phyloP scores from a whole-genome alignment of 2,888 invertebrate genomes.

The Caenorhabditis macrosperma region DNA sequence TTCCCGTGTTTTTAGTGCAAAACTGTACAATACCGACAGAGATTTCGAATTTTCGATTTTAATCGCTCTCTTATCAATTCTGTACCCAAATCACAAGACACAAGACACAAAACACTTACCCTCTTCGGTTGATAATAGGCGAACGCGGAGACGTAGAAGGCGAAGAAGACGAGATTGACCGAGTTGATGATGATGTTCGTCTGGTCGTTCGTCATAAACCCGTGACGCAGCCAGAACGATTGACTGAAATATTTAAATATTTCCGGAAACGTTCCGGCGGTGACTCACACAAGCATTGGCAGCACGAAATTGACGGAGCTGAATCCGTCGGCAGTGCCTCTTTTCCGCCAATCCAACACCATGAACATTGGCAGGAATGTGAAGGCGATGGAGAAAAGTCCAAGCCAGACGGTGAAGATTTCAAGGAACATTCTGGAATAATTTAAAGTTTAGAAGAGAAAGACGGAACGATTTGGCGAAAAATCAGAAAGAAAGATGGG shows the following conservation, averaged over 20 bases:
- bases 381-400: constrained; percentile 76
- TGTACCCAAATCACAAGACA: neutral
- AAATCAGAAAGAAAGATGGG: neutral
- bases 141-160: constrained; percentile 73
- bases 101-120: constrained; percentile 54
- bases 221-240: constrained; percentile 77
- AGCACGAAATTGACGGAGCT: constrained; percentile 79
- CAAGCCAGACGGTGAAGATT: constrained; percentile 77
- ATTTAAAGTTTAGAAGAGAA: neutral
- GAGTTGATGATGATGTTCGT: constrained; percentile 76
- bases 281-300: constrained; percentile 74
- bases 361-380: constrained; percentile 76
- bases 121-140: constrained; percentile 78
- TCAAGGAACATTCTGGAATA: constrained; percentile 38
- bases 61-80: too few species aligned
- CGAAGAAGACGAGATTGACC: constrained; percentile 72
- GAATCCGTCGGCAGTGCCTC: constrained; percentile 79
- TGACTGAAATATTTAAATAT: constrained; percentile 64
- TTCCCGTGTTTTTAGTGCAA: too few species aligned
- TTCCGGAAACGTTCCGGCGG: neutral
- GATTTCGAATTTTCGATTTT: too few species aligned
- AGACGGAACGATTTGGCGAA: neutral
- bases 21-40: too few species aligned
- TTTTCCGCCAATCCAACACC: constrained; percentile 72
- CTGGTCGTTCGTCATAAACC: constrained; percentile 74